Percentiles rank a stretch among this genome's conserved stretches.
Evolutionary conservation across 2,113 vertebrate genomes (phyloP).

Genomic region (Eidolon helvum): DNA sequence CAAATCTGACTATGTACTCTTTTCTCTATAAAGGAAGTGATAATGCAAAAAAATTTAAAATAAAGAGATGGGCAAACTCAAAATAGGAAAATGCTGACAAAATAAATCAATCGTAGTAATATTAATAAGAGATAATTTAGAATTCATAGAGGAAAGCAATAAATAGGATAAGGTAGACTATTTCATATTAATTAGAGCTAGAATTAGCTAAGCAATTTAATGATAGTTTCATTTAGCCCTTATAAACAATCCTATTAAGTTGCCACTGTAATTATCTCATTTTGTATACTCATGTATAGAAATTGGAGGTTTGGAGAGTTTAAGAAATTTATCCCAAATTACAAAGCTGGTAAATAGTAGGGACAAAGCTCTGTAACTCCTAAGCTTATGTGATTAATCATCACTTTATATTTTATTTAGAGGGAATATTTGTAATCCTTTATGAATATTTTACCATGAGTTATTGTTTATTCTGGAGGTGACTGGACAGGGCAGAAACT

Average conservation of each 20-base stretch:
- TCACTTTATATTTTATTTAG: neutral
- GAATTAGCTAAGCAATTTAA: neutral
- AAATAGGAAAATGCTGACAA: neutral
- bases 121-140: neutral
- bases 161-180: neutral
- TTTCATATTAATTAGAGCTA: neutral
- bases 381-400: neutral
- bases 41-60: neutral
- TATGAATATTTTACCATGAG: neutral
- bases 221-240: neutral
- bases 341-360: neutral
- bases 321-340: neutral
- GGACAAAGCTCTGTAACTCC: neutral
- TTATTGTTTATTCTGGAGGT: neutral
- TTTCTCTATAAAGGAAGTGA: neutral
- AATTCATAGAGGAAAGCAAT: slow-evolving; percentile 9
- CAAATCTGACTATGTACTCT: neutral
- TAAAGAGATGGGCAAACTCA: neutral
- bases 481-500: neutral
- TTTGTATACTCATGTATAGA: neutral
- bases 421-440: neutral
- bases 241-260: neutral
- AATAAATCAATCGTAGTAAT: neutral
- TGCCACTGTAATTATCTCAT: neutral
- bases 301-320: neutral